Conservation (phyloP, 2,113 vertebrate genomes). For the Channa argus region DNA sequence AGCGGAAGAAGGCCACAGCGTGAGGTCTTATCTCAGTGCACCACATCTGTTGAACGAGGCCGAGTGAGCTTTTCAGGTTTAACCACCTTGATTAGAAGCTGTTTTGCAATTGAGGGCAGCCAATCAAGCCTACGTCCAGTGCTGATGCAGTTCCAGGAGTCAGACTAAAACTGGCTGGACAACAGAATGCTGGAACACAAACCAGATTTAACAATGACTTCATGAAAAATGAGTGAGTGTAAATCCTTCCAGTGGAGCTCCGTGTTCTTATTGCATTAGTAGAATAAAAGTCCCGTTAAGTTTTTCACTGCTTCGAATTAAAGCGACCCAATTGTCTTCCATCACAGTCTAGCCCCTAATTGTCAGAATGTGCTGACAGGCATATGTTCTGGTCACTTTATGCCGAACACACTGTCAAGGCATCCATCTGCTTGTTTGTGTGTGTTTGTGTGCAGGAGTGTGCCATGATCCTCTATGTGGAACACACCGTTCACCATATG, state of each 20-base stretch:
- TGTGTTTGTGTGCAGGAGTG: background rate
- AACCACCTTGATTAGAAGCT: background rate
- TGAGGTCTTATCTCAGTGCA: background rate
- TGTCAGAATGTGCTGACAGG: conserved; percentile 53
- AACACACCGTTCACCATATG: conserved; percentile 22
- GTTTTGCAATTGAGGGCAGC: background rate
- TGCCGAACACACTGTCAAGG: conserved; percentile 50
- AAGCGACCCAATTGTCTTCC: conserved; percentile 23
- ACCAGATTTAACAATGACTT: background rate
- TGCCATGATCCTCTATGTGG: background rate
- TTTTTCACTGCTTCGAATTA: background rate
- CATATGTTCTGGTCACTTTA: conserved; percentile 62
- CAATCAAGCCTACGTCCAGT: background rate
- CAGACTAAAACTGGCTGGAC: background rate
- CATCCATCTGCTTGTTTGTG: conserved; percentile 43
- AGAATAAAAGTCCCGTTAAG: background rate
- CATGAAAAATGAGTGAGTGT: background rate
- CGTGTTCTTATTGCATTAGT: background rate
- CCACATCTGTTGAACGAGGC: background rate
- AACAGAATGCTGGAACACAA: background rate
- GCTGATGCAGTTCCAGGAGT: background rate
- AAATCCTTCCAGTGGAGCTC: background rate
- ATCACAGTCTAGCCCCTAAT: conserved; percentile 39
- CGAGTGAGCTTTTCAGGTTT: conserved; percentile 1
- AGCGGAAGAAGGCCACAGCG: background rate